Base-by-base conservation (phyloP, 2,888 invertebrate genomes). In the Yponomeuta sedellus region DNA sequence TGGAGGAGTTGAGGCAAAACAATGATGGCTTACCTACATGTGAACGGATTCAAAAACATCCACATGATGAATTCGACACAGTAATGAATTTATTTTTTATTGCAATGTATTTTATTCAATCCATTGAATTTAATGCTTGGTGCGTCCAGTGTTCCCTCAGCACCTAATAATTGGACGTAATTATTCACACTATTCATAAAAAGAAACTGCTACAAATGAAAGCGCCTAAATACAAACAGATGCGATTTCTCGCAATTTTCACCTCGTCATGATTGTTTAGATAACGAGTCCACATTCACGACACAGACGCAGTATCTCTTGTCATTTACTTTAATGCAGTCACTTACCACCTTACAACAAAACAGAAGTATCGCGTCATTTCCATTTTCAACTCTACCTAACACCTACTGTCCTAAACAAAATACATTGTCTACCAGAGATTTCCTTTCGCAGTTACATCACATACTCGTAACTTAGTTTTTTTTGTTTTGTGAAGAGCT, bases 251-350 rank as follows among this genome's bases (percentile, higher is more conserved):
- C 34, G 62, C 62, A 62, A 62, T 62, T 39, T 62, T 39, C 19
- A n/a, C 62, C 19, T 62, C 34, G 62, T 62, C 62, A 62, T 39
- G 59, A 25, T 59, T n/a, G 39, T 61, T 28, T n/a, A 19, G 19
- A 62, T 19, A 39, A 39, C 62, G 28, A 40, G 34, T 62, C 59
- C 62, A 62, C 62, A 62, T 19, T 39, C 34, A 59, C 59, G 44
- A 20, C 59, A 22, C 59, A 22, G 10, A 6, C 22, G 8, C 8
- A 19, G 28, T 39, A 39, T 39, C 28, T 62, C 25, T 28, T 62
- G 62, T 62, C 62, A 62, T 62, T 59, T 62, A 62, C 19, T n/a
- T 34, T 62, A 62, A 62, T 62, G 39, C n/a, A 62, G 6, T 39
- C 34, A 62, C 19, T 28, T 3, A 52, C 16, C 16, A 52, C 16